These are phyloP conservation scores for Clarias fuscus DNA, from an alignment of 2,797 vertebrate species.

Conservation along the genomic window DNA sequence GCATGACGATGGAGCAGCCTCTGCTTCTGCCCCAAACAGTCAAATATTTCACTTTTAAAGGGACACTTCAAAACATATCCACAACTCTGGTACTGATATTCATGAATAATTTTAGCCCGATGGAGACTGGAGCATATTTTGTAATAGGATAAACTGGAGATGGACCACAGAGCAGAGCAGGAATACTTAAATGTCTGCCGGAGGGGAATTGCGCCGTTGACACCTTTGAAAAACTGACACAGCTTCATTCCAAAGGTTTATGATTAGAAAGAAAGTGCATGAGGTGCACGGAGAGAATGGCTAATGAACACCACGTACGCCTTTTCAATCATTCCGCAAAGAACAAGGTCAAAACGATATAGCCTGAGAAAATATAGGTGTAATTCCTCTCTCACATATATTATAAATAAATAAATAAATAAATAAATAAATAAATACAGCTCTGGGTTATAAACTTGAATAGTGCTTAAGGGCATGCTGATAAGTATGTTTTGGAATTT, in stretches of 20 bases:
- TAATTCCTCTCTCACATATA: not conserved
- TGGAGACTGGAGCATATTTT: conserved; percentile 48
- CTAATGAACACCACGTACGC: not conserved
- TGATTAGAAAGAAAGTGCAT: conserved; percentile 28
- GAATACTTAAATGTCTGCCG: conserved; percentile 56
- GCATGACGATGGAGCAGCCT: conserved; percentile 25
- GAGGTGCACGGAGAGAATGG: not conserved
- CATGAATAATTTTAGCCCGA: conserved; percentile 58
- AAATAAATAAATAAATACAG: too few relatives aligned
- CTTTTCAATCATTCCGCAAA: not conserved
- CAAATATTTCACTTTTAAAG: conserved; percentile 59
- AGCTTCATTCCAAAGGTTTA: conserved; percentile 17
- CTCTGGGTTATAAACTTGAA: not conserved
- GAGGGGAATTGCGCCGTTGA: conserved; percentile 3
- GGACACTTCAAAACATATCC: conserved; percentile 58
- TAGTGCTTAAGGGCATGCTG: not conserved
- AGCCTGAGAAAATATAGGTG: not conserved
- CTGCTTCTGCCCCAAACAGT: conserved; percentile 46
- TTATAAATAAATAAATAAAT: not conserved
- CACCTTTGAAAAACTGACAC: conserved; percentile 18
- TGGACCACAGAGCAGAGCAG: conserved; percentile 46
- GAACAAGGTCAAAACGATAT: not conserved
- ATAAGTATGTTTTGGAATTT: not conserved
- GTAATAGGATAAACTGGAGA: conserved; percentile 45
- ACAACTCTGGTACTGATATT: conserved; percentile 54